phyloP scores from a whole-genome alignment of 2,888 invertebrate species.

The Pomacea canaliculata region DNA sequence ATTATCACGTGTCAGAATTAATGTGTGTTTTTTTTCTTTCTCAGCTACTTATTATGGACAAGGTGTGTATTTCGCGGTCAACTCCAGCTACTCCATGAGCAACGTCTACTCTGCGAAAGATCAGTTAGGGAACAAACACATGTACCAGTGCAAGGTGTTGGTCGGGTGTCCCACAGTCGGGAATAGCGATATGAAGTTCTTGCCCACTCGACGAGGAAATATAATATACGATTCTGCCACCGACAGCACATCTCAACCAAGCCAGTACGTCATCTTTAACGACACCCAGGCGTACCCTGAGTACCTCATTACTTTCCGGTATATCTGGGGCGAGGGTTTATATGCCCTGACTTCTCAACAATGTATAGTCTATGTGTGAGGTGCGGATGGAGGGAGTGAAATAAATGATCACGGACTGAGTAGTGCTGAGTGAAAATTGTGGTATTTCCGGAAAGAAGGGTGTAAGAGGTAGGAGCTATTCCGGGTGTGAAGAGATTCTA shows the following conservation, averaged over 20 bases:
- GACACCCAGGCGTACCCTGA: constrained; percentile 63
- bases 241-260: constrained; percentile 38
- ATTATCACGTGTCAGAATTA: too few species aligned
- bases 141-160: constrained; percentile 52
- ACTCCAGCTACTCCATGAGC: constrained; percentile 46
- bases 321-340: too few species aligned
- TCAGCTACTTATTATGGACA: constrained; percentile 55
- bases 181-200: neutral
- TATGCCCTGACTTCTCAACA: too few species aligned
- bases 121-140: constrained; percentile 36
- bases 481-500: too few species aligned
- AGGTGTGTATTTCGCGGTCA: constrained; percentile 62
- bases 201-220: constrained; percentile 19
- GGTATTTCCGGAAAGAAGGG: too few species aligned
- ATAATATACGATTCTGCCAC: constrained; percentile 53
- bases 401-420: too few species aligned
- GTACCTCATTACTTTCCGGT: constrained; percentile 53
- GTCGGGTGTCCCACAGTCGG: constrained; percentile 50
- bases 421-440: too few species aligned
- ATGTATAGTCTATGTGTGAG: too few species aligned
- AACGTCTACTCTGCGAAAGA: constrained; percentile 41
- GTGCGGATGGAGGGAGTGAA: too few species aligned
- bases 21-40: too few species aligned
- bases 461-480: too few species aligned
- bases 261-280: constrained; percentile 60